phyloP scores from a whole-genome alignment of 2,888 invertebrate species.

The Aromia moschata region DNA sequence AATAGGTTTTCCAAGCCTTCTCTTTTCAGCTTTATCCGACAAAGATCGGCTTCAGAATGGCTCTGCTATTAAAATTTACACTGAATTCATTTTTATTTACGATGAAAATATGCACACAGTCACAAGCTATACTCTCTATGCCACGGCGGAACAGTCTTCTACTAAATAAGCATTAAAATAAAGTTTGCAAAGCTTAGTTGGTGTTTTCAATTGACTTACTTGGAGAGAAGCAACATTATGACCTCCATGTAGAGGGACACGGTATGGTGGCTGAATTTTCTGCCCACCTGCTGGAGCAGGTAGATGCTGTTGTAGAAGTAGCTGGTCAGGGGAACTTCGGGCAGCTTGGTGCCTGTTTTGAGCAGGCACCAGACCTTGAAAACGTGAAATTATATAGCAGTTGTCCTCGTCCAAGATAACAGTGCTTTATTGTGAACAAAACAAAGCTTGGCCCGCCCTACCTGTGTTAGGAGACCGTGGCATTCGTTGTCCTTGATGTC shows the following conservation, averaged over 20 bases:
- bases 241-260: constrained; percentile 56
- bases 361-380: constrained; percentile 54
- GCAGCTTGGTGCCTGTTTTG: constrained; percentile 40
- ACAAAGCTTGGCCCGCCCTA: constrained; percentile 52
- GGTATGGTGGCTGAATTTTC: constrained; percentile 51
- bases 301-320: constrained; percentile 47
- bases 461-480: constrained; percentile 76
- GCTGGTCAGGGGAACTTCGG: constrained; percentile 40
- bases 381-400: too few species aligned
- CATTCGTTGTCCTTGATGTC: constrained; percentile 67
- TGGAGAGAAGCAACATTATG: constrained; percentile 47
- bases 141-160: too few species aligned
- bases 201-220: constrained; percentile 40
- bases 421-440: too few species aligned
- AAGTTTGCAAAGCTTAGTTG: not conserved
- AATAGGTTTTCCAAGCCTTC: too few species aligned
- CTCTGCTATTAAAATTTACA: too few species aligned
- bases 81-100: too few species aligned
- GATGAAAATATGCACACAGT: too few species aligned
- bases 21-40: too few species aligned
- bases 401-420: too few species aligned
- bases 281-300: constrained; percentile 48
- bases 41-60: too few species aligned
- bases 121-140: too few species aligned
- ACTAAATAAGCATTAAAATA: too few species aligned